phyloP scores from a whole-genome alignment of 2,797 vertebrate genomes.

The Leptodactylus fallax region DNA sequence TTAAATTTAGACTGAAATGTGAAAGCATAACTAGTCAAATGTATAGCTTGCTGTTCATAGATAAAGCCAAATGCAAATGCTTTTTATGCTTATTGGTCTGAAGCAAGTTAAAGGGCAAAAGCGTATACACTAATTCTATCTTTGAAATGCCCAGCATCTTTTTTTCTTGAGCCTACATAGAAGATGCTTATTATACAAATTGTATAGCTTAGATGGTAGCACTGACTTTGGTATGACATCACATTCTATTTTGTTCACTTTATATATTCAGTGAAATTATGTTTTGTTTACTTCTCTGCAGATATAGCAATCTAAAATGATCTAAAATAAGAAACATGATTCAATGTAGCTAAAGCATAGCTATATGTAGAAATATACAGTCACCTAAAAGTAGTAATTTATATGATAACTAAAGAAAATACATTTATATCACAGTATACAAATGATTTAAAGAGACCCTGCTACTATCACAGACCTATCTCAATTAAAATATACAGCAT shows the following conservation, averaged over 20 bases:
- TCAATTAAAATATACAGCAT: background rate
- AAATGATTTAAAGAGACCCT: background rate
- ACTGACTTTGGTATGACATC: slow-evolving; percentile 24
- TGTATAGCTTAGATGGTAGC: slow-evolving; percentile 4
- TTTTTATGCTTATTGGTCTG: slow-evolving; percentile 59
- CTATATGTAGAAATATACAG: background rate
- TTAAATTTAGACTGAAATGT: slow-evolving; percentile 49
- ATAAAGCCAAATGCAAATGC: slow-evolving; percentile 45
- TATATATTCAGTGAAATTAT: background rate
- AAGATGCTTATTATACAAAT: slow-evolving; percentile 49
- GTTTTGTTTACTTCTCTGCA: background rate
- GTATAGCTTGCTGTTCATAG: slow-evolving; percentile 30
- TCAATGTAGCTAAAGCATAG: background rate
- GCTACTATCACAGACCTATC: too few relatives aligned
- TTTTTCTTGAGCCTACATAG: slow-evolving; percentile 31
- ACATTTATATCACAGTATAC: background rate
- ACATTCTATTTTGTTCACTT: background rate
- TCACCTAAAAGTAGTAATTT: background rate
- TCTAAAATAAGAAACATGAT: background rate
- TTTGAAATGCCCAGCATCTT: slow-evolving; percentile 30
- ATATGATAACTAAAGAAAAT: background rate
- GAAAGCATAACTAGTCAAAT: slow-evolving; percentile 53
- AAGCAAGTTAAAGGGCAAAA: slow-evolving; percentile 58
- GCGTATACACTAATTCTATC: slow-evolving; percentile 46
- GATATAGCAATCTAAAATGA: background rate